These are phyloP conservation scores for Rhinatrema bivittatum DNA, from an alignment of 2,797 vertebrate species.

Conservation along the genomic window DNA sequence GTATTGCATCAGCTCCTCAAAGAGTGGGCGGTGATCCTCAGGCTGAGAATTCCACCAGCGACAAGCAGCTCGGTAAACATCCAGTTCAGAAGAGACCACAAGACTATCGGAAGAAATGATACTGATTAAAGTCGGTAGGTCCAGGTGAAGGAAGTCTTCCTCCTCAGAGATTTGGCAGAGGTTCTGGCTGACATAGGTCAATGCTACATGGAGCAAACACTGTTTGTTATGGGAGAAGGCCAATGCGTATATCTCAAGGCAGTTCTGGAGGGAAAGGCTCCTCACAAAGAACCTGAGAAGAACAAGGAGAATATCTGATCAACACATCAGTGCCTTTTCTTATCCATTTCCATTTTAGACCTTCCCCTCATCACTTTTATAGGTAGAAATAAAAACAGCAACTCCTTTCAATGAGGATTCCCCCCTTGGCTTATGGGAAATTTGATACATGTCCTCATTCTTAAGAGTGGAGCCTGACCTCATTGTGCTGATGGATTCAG, in stretches of 20 bases:
- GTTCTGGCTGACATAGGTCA: conserved; percentile 67
- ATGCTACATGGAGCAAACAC: conserved; percentile 63
- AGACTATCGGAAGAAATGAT: conserved; percentile 68
- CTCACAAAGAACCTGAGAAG: conserved; percentile 55
- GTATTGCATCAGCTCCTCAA: conserved; percentile 1
- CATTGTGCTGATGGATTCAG: too few relatives aligned
- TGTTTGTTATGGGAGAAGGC: conserved; percentile 71
- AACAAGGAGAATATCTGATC: conserved; percentile 41
- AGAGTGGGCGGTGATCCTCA: neutral
- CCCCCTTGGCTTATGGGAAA: too few relatives aligned
- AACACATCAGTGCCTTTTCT: too few relatives aligned
- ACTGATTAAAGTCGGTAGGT: conserved; percentile 62
- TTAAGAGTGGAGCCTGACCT: too few relatives aligned
- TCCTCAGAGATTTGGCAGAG: conserved; percentile 66
- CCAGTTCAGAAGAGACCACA: conserved; percentile 64
- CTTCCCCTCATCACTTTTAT: neutral
- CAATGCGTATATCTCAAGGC: conserved; percentile 71
- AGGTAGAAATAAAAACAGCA: too few relatives aligned
- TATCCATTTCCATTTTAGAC: too few relatives aligned
- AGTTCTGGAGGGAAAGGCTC: conserved; percentile 70
- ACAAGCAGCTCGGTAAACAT: conserved; percentile 65
- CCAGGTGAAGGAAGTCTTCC: conserved; percentile 67
- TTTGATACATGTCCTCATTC: too few relatives aligned
- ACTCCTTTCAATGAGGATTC: too few relatives aligned
- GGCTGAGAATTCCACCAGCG: conserved; percentile 53